A percentile compares a stretch with the other conserved stretches of the same genome.
These are phyloP conservation scores for Hypolimnas misippus DNA, from an alignment of 2,888 invertebrate species.

Conservation along the genomic window DNA sequence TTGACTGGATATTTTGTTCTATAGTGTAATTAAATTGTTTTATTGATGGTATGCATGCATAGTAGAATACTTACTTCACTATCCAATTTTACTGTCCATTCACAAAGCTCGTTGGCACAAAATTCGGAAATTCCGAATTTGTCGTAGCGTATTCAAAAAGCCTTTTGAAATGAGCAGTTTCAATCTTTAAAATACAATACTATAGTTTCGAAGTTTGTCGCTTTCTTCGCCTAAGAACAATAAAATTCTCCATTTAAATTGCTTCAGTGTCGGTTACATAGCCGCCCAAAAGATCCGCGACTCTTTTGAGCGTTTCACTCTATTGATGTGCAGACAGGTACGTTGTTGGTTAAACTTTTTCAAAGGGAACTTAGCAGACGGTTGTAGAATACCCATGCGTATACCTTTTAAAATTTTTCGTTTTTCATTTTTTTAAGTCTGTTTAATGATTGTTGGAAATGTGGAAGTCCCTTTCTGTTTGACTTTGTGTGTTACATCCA, in stretches of 20 bases:
- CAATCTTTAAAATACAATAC: slow-evolving; percentile 36
- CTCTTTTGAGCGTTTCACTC: slow-evolving; percentile 53
- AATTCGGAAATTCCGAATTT: slow-evolving; percentile 19
- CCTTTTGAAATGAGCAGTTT: slow-evolving; percentile 37
- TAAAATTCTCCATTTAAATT: slow-evolving; percentile 46
- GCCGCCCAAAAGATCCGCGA: slow-evolving; percentile 49
- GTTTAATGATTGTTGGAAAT: background rate
- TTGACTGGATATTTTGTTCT: too few species aligned
- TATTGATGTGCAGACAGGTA: slow-evolving; percentile 67
- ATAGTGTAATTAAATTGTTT: background rate
- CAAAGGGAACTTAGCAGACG: slow-evolving; percentile 76
- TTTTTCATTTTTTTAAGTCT: slow-evolving; percentile 6
- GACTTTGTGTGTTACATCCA: background rate
- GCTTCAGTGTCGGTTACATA: slow-evolving; percentile 42
- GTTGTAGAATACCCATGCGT: slow-evolving; percentile 27
- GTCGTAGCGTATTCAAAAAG: slow-evolving; percentile 21
- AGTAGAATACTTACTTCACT: background rate
- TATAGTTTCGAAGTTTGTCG: slow-evolving; percentile 44
- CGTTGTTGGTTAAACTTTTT: slow-evolving; percentile 65
- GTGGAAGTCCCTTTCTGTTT: background rate
- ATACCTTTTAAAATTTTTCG: slow-evolving; percentile 10
- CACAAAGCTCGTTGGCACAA: slow-evolving; percentile 3
- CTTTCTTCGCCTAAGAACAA: slow-evolving; percentile 43
- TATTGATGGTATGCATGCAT: background rate
- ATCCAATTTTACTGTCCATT: background rate